These are phyloP conservation scores for Eupeodes latifasciatus DNA, from an alignment of 2,888 invertebrate genomes.

Conservation along the genomic window DNA sequence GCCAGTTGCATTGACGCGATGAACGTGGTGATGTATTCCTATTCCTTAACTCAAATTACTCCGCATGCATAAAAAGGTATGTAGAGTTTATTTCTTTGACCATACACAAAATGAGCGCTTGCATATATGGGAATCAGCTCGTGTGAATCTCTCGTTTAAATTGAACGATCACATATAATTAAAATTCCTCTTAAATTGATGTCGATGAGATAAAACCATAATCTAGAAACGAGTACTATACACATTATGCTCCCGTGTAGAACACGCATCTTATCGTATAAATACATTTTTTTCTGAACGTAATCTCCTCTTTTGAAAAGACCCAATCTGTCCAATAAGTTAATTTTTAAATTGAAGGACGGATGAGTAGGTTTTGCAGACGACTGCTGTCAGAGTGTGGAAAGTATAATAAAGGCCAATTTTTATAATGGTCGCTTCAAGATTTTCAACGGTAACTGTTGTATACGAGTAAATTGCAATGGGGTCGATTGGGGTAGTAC, in stretches of 20 bases:
- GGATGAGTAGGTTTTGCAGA: conserved; percentile 2
- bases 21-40: conserved; percentile 5
- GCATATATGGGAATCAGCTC: conserved; percentile 51
- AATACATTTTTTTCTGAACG: background rate
- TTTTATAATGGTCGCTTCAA: background rate
- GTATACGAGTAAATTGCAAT: background rate
- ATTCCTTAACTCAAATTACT: background rate
- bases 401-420: conserved; percentile 16
- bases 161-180: conserved; percentile 45
- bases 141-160: conserved; percentile 65
- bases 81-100: background rate
- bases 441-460: background rate
- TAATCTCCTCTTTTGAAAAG: background rate
- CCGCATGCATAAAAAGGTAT: background rate
- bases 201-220: conserved; percentile 17
- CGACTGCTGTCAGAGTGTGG: background rate
- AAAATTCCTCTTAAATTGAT: conserved; percentile 54
- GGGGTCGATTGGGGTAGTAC: too few species aligned
- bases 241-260: conserved; percentile 18
- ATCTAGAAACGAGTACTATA: background rate
- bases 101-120: background rate
- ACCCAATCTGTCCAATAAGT: background rate
- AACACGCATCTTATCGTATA: conserved; percentile 37
- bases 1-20: background rate
- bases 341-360: background rate